Base-by-base conservation (phyloP, 2,797 vertebrate species). In the Catamblyrhynchus diadema region DNA sequence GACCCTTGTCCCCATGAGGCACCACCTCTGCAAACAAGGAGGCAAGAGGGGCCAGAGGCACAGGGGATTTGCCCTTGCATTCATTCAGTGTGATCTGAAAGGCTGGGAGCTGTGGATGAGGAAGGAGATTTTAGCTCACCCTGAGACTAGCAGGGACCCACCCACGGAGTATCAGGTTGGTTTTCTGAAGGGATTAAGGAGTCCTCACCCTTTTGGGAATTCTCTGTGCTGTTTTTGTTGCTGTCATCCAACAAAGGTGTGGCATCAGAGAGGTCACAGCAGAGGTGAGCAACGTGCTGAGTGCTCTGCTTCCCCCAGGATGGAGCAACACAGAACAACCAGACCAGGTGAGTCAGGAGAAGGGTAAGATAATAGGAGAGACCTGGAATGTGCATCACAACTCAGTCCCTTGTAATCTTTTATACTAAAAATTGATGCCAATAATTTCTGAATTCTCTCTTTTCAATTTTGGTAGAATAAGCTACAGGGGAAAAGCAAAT, bases 161-260 rank as follows among this genome's bases (percentile, higher is more conserved):
- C 96, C 96, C 96, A 94, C 8, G 17, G 94, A 97, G 97, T 97
- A 97, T 97, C 96, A 59, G 88, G 97, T 97, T 93, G 96, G 97
- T 96, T 95, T 96, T 98, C 94, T 97, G 95, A 97, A 96, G 95
- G 96, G 97, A 97, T 98, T 97, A 97, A 95, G 93, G 74, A 89
- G 97, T 96, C 89, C 97, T 98, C 97, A 93, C 89, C 97, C 97
- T 96, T 97, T 98, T 97, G 98, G 98, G 97, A 98, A 98, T 98
- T 98, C 97, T 98, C 96, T 54, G 88, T 41, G 80, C 88, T 97
- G 93, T 95, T 97, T 98, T 98, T 96, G 94, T 95, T 98, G 97
- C 95, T 96, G 95, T 97, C 97, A 98, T 93, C 97, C 95, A 97
- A 94, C 90, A 96, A 96, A 98, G 97, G 98, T 93, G 97, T 18